These are phyloP conservation scores for Rhabditophanes sp. DNA, from an alignment of 2,888 invertebrate genomes.

Conservation along the genomic window DNA sequence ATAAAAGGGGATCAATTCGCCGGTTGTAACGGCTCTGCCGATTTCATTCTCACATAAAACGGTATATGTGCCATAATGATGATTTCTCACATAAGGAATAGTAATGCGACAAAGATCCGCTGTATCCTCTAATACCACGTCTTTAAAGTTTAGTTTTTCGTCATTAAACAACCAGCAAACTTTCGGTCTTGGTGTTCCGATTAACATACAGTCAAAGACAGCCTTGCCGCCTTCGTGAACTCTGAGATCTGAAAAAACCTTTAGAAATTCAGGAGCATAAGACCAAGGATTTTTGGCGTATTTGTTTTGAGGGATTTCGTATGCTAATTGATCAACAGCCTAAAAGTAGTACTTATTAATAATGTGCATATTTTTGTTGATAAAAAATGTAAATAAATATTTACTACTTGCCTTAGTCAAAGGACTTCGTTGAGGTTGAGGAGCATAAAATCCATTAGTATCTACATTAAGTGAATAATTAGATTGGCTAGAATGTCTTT, in stretches of 20 bases:
- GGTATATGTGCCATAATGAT: conserved; percentile 33
- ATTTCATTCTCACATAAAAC: conserved; percentile 25
- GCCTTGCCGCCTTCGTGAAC: conserved; percentile 32
- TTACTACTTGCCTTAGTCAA: no score
- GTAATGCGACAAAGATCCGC: conserved; percentile 39
- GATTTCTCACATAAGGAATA: conserved; percentile 38
- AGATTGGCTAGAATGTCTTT: no score
- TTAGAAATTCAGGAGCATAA: conserved; percentile 40
- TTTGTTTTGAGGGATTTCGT: conserved; percentile 42
- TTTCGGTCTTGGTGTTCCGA: conserved; percentile 41
- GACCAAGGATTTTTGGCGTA: conserved; percentile 41
- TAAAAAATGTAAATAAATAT: no score
- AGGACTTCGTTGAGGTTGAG: no score
- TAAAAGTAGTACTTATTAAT: conserved; percentile 12
- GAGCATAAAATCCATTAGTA: no score
- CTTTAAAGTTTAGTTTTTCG: conserved; percentile 35
- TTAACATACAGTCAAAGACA: conserved; percentile 41
- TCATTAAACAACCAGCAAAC: conserved; percentile 44
- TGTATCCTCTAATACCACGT: conserved; percentile 32
- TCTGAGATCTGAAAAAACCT: conserved; percentile 25
- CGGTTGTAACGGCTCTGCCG: conserved; percentile 18
- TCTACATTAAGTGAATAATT: no score
- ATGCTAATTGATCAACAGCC: conserved; percentile 44
- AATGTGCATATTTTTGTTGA: background rate
- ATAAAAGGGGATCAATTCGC: conserved; percentile 14